These are phyloP conservation scores for Drosophila funebris DNA, from an alignment of 1,140 invertebrate genomes.

Conservation along the genomic window DNA sequence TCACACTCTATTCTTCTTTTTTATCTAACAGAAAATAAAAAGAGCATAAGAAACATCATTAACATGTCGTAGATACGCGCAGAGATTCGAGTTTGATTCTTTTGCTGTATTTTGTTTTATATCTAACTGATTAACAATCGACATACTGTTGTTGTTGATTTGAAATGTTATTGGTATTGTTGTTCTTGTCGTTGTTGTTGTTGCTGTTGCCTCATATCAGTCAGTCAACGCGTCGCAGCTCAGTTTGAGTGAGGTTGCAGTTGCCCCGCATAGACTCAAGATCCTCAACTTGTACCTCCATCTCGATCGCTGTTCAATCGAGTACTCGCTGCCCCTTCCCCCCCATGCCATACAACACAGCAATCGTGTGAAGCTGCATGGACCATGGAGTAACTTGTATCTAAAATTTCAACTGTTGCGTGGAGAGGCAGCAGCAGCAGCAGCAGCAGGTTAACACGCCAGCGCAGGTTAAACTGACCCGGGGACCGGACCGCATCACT, in stretches of 20 bases:
- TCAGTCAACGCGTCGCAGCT: conserved; percentile 74
- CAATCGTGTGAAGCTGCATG: conserved; percentile 40
- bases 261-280: conserved; percentile 52
- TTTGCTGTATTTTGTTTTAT: conserved; percentile 75
- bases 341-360: not conserved
- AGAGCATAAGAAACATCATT: conserved; percentile 67
- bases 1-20: conserved; percentile 15
- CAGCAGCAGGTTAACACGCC: conserved; percentile 80
- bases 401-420: conserved; percentile 51
- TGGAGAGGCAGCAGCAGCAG: conserved; percentile 71
- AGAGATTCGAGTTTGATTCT: conserved; percentile 70
- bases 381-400: conserved; percentile 20
- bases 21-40: conserved; percentile 33
- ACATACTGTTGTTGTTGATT: conserved; percentile 44
- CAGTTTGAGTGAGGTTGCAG: conserved; percentile 68
- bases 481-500: conserved; percentile 44
- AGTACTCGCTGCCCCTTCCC: conserved; percentile 9
- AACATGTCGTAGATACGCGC: conserved; percentile 78
- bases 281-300: conserved; percentile 34
- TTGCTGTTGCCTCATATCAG: conserved; percentile 66
- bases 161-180: conserved; percentile 41
- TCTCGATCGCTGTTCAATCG: conserved; percentile 74
- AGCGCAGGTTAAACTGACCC: conserved; percentile 75
- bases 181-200: conserved; percentile 48
- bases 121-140: conserved; percentile 81